Percentiles rank a stretch among this genome's conserved stretches.
These are phyloP conservation scores for Egretta garzetta DNA, from an alignment of 2,113 vertebrate genomes.

Conservation along the genomic window DNA sequence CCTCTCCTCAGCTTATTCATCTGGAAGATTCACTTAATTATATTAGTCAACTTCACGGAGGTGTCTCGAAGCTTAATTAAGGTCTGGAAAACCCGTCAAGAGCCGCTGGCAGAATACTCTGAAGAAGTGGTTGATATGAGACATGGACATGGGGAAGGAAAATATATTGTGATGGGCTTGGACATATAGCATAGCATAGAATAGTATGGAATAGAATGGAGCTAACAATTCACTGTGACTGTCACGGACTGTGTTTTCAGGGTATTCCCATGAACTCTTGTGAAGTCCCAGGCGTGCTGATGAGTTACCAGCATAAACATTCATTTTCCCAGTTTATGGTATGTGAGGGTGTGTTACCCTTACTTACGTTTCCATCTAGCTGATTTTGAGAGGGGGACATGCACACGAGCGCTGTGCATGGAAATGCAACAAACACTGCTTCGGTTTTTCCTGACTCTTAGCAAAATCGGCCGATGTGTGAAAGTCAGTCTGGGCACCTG, in stretches of 20 bases:
- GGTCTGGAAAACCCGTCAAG: neutral
- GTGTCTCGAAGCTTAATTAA: conserved; percentile 54
- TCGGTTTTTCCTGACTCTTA: neutral
- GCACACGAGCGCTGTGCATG: accelerated
- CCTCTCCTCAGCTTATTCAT: conserved; percentile 22
- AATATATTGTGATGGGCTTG: accelerated
- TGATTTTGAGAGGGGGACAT: neutral
- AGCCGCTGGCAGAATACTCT: neutral
- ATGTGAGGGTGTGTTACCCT: accelerated
- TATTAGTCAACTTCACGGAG: conserved; percentile 43
- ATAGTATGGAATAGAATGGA: accelerated
- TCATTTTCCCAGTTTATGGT: neutral
- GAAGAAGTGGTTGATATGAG: neutral
- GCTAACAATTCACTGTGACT: accelerated
- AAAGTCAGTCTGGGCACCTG: conserved; percentile 28
- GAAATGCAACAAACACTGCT: neutral
- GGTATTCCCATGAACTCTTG: neutral
- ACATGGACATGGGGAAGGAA: neutral
- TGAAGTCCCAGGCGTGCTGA: neutral
- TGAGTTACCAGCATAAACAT: neutral
- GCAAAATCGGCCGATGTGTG: neutral
- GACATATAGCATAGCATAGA: neutral
- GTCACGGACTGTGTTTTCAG: neutral
- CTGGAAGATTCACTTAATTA: conserved; percentile 41
- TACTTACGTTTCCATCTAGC: neutral